Base-by-base conservation (phyloP, 2,797 vertebrate species). In the Enteromius anoplus region DNA sequence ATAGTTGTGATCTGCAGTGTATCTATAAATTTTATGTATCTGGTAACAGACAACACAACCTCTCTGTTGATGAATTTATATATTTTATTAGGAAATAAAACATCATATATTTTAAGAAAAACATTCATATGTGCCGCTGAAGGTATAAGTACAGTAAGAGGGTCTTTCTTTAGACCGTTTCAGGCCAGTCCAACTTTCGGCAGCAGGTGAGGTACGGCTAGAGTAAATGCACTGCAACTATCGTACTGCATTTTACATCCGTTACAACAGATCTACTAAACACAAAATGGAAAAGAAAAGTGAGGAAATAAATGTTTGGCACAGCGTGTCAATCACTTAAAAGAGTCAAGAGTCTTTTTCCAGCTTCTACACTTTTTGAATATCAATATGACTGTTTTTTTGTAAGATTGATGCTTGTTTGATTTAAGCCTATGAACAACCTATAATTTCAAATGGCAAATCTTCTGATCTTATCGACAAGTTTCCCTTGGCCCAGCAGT, bases 71-170 rank as follows among this genome's bases (percentile, higher is more conserved):
- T 47, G 26, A 32, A 42, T 71, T 58, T 49, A 70, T 62, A 72
- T 2, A 78, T 64, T 86, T 86, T 86, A 85, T 80, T 62, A 75
- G 37, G 42, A 84, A 84, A 80, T 34, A 40, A 84, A 71, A 70
- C 71, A 66, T 34, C 26, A 9, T 12, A 60, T 73, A 45, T 80
- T 60, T 84, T 55, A 64, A 78, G 79, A 86, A 80, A 75, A 87
- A 85, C 86, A 84, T 85, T 85, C 53, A 79, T 58, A 71, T 29
- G n/a, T 75, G 75, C 37, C 73, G 29, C n/a, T 42, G 47, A 81
- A 53, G 45, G 17, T 78, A 75, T 55, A 73, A 32, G 42, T 68
- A 82, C 47, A 82, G 47, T 68, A 58, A 75, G 7, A 11, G 66
- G 32, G 65, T 71, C n/a, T 71, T n/a, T 64, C n/a, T 71, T 17